Percentiles rank a stretch among this genome's conserved stretches.
phyloP scores from a whole-genome alignment of 2,113 vertebrate genomes.

The Protobothrops mucrosquamatus region DNA sequence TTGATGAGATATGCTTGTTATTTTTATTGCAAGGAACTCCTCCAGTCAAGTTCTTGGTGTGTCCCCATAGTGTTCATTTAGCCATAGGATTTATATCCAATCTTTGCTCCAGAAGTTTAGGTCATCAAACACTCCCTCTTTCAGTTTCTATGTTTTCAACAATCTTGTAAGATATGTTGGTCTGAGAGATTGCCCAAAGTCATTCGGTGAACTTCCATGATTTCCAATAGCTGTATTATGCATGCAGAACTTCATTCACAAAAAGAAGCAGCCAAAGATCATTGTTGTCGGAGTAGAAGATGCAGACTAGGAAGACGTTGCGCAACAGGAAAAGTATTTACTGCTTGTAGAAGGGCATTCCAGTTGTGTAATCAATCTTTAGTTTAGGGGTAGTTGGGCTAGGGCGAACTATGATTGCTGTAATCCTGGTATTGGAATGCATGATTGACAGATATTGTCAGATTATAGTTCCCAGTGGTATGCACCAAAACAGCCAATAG shows the following conservation, averaged over 20 bases:
- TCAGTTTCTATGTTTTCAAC: not conserved
- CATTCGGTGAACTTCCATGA: not conserved
- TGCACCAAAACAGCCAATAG: not conserved
- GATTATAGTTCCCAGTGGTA: not conserved
- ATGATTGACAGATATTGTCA: not conserved
- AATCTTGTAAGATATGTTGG: not conserved
- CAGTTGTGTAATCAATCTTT: not conserved
- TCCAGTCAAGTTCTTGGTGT: not conserved
- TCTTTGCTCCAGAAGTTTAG: not conserved
- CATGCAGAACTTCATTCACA: not conserved
- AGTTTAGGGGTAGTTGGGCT: fast-evolving
- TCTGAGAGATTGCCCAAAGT: not conserved
- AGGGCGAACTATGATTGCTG: not conserved
- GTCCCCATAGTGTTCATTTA: not conserved
- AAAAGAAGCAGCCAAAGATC: not conserved
- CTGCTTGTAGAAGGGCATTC: not conserved
- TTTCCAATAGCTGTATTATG: not conserved
- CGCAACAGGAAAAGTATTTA: not conserved
- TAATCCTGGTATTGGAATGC: not conserved
- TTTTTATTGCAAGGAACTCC: not conserved
- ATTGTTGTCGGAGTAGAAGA: not conserved
- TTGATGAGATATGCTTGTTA: not conserved
- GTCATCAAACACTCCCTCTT: not conserved
- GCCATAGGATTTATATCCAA: not conserved
- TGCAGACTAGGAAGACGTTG: not conserved